Evolutionary conservation across 2,888 invertebrate species (phyloP), one percentile per base, ranked within the genome.

Genomic region (Meganola albula): DNA sequence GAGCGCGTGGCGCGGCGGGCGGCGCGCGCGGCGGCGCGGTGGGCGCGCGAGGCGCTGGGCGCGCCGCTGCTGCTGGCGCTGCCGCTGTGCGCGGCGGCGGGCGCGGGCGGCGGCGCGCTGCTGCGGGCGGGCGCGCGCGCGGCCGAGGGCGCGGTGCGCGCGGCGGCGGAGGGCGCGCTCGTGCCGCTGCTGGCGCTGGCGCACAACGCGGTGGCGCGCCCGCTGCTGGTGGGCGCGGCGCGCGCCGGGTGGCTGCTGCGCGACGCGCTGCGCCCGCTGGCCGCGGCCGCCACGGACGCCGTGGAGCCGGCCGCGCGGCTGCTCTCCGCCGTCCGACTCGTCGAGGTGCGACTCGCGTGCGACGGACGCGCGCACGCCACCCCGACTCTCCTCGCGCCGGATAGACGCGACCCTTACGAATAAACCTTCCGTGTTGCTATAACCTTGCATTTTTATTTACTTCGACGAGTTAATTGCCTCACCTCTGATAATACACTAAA

Each of bases 171-270:
- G 74, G 90, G 90, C 59, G 86, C 89, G 52, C 66, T 93, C 32
- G 93, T 93, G 68, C 93, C 93, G 8, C 70, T 89, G 28, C 69
- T 93, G 40, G 89, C 92, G 18, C 88, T 91, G 20, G 9, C 85
- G 3, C 92, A 91, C 64, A 93, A 93, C 74, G 91, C 90, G 2
- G 54, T 90, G 24, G 64, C 92, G 42, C 93, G 91, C 58, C 93
- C 93, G 9, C 69, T 88, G 18, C 66, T 93, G 45, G 91, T 92
- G 56, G 87, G 91, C 50, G 48, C 88, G 6, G 90, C 88, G 47
- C 91, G 91, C 58, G 70, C 89, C 18, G 74, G 87, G 12, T 88
- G 89, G 1, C 91, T 90, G 1, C 22, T 89, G 13, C 83, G 90
- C 12, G 90, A 90, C 62, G 85, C 91, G 40, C 84, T 90, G 55